Evolutionary conservation across 2,888 invertebrate genomes (phyloP).

Genomic region (Orchestes rusci): DNA sequence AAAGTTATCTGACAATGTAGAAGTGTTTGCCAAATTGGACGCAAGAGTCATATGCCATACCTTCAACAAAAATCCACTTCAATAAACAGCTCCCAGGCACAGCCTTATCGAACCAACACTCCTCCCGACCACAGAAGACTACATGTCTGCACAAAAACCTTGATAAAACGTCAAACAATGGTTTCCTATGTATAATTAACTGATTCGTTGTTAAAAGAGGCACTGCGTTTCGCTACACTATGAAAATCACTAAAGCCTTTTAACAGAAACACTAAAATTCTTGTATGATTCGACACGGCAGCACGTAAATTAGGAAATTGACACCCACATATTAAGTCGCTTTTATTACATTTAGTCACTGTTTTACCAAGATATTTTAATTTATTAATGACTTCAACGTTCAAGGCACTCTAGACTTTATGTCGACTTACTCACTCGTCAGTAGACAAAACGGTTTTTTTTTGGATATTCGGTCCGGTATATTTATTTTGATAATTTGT

Average conservation of each 20-base stretch:
- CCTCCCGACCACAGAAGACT: conserved; percentile 17
- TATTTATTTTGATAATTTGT: too few relatives aligned
- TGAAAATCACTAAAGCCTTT: too few relatives aligned
- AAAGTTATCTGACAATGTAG: too few relatives aligned
- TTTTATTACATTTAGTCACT: conserved; percentile 24
- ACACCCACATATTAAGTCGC: conserved; percentile 18
- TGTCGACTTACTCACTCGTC: conserved; percentile 11
- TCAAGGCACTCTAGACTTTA: conserved; percentile 17
- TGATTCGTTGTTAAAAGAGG: too few relatives aligned
- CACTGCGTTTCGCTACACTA: too few relatives aligned
- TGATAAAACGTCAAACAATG: conserved; percentile 9
- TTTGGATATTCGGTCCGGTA: too few relatives aligned
- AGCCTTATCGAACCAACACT: conserved; percentile 9
- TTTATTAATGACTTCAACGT: conserved; percentile 12
- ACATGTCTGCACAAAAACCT: conserved; percentile 22
- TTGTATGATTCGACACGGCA: too few relatives aligned
- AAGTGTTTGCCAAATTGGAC: too few relatives aligned
- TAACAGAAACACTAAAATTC: conserved; percentile 21
- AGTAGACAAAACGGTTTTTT: conserved; percentile 14
- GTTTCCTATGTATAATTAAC: conserved; percentile 14
- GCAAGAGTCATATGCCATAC: too few relatives aligned
- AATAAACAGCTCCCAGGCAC: conserved; percentile 10
- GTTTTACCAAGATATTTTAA: conserved; percentile 22
- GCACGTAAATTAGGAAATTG: conserved; percentile 24
- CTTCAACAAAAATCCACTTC: conserved; percentile 11